A percentile compares a stretch with the other conserved stretches of the same genome.
Evolutionary conservation across 2,888 invertebrate species (phyloP).

Genomic region (Leptura quadrifasciata): DNA sequence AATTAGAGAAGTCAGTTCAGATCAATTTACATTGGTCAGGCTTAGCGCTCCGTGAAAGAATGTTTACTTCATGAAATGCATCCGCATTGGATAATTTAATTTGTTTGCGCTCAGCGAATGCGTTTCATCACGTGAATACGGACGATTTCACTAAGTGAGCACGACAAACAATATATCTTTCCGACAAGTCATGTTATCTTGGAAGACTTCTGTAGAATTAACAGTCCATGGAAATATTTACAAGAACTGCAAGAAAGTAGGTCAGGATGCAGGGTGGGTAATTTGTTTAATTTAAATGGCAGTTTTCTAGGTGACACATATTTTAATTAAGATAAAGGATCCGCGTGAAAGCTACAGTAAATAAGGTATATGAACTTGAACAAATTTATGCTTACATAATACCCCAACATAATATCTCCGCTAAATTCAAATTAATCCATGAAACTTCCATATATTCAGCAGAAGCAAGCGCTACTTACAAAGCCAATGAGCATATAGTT

Average conservation of each 20-base stretch:
- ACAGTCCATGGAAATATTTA: not conserved
- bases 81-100: not conserved
- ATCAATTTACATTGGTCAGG: too few species aligned
- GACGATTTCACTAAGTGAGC: not conserved
- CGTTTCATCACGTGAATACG: not conserved
- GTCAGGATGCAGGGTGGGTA: not conserved
- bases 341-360: not conserved
- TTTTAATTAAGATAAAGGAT: not conserved
- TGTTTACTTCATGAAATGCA: not conserved
- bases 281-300: not conserved
- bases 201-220: not conserved
- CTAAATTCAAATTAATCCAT: too few species aligned
- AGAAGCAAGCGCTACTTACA: too few species aligned
- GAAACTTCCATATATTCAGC: too few species aligned
- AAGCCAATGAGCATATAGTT: too few species aligned
- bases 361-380: too few species aligned
- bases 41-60: too few species aligned
- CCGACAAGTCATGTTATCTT: not conserved
- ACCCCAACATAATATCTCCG: too few species aligned
- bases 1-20: too few species aligned
- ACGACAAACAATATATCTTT: not conserved
- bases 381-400: too few species aligned
- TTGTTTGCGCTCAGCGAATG: not conserved
- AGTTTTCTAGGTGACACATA: not conserved
- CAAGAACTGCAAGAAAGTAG: not conserved